A percentile compares a stretch with the other conserved stretches of the same genome.
These are phyloP conservation scores for Cecidostiba fungosa DNA, from an alignment of 2,888 invertebrate species.

Conservation along the genomic window DNA sequence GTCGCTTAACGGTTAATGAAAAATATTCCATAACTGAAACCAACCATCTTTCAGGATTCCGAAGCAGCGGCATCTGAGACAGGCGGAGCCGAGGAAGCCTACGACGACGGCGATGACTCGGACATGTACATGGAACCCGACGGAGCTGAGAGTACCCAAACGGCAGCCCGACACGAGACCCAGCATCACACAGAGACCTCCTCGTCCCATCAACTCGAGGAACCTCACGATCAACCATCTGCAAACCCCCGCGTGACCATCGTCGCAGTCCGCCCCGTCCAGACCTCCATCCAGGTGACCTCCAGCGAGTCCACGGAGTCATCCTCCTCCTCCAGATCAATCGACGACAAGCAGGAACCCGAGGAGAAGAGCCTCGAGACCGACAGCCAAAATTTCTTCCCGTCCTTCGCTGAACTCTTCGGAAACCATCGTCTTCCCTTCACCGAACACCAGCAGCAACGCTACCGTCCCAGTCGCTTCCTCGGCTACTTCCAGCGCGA, in stretches of 20 bases:
- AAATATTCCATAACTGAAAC: neutral
- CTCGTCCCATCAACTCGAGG: constrained; percentile 27
- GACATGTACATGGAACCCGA: constrained; percentile 81
- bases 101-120: constrained; percentile 80
- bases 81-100: constrained; percentile 72
- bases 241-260: constrained; percentile 53
- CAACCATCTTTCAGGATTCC: constrained; percentile 73
- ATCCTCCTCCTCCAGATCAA: neutral
- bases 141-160: constrained; percentile 69
- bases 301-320: constrained; percentile 52
- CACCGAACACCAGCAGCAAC: constrained; percentile 82
- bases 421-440: constrained; percentile 83
- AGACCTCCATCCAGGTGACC: constrained; percentile 66
- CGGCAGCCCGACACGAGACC: constrained; percentile 56
- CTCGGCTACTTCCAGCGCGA: constrained; percentile 78
- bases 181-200: neutral
- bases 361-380: constrained; percentile 82
- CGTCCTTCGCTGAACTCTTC: constrained; percentile 87
- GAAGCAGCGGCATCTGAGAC: constrained; percentile 74
- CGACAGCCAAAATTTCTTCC: constrained; percentile 88
- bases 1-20: no score
- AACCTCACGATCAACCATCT: neutral
- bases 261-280: constrained; percentile 65
- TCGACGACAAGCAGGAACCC: constrained; percentile 59
- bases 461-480: constrained; percentile 77